Percentiles rank a stretch among this genome's conserved stretches.
Evolutionary conservation across 2,888 invertebrate species (phyloP).

Genomic region (Mongoloraphidia duomilia): DNA sequence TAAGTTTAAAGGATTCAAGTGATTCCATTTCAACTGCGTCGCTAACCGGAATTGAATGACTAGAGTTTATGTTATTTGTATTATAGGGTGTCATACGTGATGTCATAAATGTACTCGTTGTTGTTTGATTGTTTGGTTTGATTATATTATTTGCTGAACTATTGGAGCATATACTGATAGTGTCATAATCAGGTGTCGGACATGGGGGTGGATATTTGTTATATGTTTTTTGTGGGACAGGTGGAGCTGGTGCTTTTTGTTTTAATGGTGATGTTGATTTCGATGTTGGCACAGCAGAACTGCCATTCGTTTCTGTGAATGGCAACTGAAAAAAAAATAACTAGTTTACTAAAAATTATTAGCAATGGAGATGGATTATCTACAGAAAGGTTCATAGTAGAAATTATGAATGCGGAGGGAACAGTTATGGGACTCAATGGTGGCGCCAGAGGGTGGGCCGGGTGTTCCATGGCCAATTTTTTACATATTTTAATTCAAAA

Average conservation of each 20-base stretch:
- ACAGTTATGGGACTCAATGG: too few relatives aligned
- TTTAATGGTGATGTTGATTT: neutral
- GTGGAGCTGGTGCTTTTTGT: constrained; percentile 17
- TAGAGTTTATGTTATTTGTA: constrained; percentile 12
- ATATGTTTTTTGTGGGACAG: constrained; percentile 18
- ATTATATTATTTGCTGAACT: constrained; percentile 9
- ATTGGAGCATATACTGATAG: constrained; percentile 25
- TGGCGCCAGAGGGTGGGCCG: too few relatives aligned
- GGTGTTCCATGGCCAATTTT: too few relatives aligned
- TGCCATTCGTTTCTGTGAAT: constrained; percentile 5
- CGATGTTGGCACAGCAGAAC: constrained; percentile 2
- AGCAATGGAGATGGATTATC: too few relatives aligned
- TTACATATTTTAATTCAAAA: constrained; percentile 4
- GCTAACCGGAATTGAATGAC: constrained; percentile 19
- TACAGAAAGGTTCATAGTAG: too few relatives aligned
- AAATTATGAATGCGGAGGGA: too few relatives aligned
- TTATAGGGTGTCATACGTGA: constrained; percentile 2
- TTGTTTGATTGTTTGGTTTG: constrained; percentile 5
- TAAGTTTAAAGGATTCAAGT: constrained; percentile 57
- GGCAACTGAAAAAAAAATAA: constrained; percentile 14
- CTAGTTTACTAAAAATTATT: too few relatives aligned
- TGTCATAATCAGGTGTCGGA: constrained; percentile 40
- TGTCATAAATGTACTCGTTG: constrained; percentile 8
- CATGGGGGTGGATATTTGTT: constrained; percentile 29
- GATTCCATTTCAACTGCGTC: constrained; percentile 62